Percentiles rank a stretch among this genome's conserved stretches.
Evolutionary conservation across 1,140 invertebrate species (phyloP).

Genomic region (Pinna nobilis): DNA sequence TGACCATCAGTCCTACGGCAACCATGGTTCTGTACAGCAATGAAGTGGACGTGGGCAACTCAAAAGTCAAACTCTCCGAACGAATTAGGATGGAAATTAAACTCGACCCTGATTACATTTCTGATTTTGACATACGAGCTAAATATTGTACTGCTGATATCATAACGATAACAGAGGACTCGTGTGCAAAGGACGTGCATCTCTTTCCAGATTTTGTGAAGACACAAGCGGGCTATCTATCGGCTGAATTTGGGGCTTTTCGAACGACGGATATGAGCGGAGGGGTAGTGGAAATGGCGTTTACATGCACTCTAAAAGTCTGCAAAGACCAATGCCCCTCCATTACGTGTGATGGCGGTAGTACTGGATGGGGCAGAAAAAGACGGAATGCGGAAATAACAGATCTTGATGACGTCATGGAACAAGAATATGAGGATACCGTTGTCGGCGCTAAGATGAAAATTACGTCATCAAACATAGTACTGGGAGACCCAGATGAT

Average conservation of each 20-base stretch:
- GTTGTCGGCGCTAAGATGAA: background rate
- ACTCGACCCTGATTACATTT: conserved; percentile 30
- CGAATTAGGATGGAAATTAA: conserved; percentile 36
- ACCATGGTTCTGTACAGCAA: conserved; percentile 34
- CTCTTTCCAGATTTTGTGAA: conserved; percentile 1
- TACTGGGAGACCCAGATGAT: background rate
- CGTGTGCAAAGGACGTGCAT: background rate
- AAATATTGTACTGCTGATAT: conserved; percentile 1
- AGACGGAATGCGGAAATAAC: background rate
- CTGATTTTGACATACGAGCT: conserved; percentile 9
- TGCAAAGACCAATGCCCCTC: background rate
- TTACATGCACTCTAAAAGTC: conserved; percentile 2
- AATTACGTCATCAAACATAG: background rate
- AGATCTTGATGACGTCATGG: too few relatives aligned
- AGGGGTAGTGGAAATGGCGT: background rate
- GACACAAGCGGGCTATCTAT: background rate
- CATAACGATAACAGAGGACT: background rate
- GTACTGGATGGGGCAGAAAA: conserved; percentile 8
- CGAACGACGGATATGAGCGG: background rate
- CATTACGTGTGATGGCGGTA: background rate
- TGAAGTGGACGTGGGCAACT: conserved; percentile 10
- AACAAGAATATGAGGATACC: background rate
- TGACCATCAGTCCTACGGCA: conserved; percentile 41
- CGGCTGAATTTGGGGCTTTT: conserved; percentile 1
- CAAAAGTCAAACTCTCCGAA: conserved; percentile 39